These are phyloP conservation scores for Trissolcus japonicus DNA, from an alignment of 2,888 invertebrate species.

Conservation along the genomic window DNA sequence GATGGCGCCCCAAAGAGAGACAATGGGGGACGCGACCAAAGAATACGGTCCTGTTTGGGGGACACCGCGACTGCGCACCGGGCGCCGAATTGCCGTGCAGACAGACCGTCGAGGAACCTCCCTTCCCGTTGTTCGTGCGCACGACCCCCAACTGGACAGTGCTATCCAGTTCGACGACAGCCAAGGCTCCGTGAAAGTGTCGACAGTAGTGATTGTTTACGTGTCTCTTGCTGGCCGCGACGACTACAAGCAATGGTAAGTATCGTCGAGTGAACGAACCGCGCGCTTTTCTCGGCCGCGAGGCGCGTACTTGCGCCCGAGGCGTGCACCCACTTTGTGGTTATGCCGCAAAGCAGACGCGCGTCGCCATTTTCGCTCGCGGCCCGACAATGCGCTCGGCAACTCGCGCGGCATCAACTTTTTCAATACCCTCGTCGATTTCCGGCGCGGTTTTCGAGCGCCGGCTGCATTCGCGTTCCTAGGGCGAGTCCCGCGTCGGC, in stretches of 20 bases:
- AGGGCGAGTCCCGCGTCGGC: constrained; percentile 14
- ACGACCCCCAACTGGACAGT: constrained; percentile 72
- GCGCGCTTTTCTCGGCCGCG: not conserved
- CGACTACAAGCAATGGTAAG: constrained; percentile 72
- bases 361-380: constrained; percentile 71
- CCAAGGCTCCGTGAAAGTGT: constrained; percentile 71
- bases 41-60: constrained; percentile 53
- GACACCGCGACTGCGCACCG: constrained; percentile 63
- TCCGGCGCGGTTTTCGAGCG: not conserved
- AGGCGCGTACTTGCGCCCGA: not conserved
- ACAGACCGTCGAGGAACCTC: constrained; percentile 69
- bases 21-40: not conserved
- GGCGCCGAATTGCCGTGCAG: constrained; percentile 49
- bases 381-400: constrained; percentile 60
- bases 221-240: constrained; percentile 66
- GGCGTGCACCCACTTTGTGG: constrained; percentile 64
- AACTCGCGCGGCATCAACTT: not conserved
- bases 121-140: constrained; percentile 72
- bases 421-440: not conserved
- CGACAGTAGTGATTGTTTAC: constrained; percentile 70
- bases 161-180: constrained; percentile 71
- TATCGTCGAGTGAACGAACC: constrained; percentile 57
- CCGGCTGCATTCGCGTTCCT: not conserved
- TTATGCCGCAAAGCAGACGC: constrained; percentile 72
- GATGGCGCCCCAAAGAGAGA: not conserved